Base-by-base conservation (phyloP, 1,140 invertebrate genomes). In the Nylanderia fulva region DNA sequence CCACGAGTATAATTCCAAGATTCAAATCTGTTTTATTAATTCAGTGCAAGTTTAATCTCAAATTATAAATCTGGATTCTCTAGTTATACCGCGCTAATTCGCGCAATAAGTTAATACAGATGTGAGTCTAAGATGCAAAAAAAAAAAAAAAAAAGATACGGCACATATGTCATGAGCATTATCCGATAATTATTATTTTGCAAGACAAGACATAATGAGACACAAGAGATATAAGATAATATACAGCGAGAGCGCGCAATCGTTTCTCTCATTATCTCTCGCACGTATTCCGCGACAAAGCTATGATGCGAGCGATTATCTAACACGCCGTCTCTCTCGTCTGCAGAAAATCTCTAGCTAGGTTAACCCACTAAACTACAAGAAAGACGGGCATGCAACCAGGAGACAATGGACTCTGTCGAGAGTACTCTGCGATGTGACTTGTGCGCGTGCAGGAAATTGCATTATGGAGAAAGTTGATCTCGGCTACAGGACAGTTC, bases 341-440 rank as follows among this genome's bases (percentile, higher is more conserved):
- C 18, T 60, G 42, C 58, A 80, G 88, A 80, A 89, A 89, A 90
- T 86, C 85, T 79, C 39, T 69, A 68, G 13, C 77, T 87, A 74
- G 63, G 63, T 91, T n/a, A 89, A 91, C 90, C 90, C 82, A 91
- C 85, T 91, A 89, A 91, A 91, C 90, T 89, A 82, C 61, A 91
- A 85, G 74, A 33, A 74, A 60, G 36, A 68, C 42, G 48, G 21
- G 58, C 52, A 68, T 54, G 45, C 69, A 86, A 86, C 42, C 75
- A 90, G 85, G 85, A 48, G 45, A 90, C 87, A 91, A 91, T 91
- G 75, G 88, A 85, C 85, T 68, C 52, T 74, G 29, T 69, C 11
- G 56, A 64, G 71, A 82, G 71, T 45, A 45, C 4, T 76, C 39
- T 36, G 54, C 61, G 71, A 58, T 56, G 56, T 39, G 63, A 69